Evolutionary conservation across 1,140 invertebrate genomes (phyloP), one percentile per base, ranked within the genome.

Genomic region (Drosophila quadrilineata): DNA sequence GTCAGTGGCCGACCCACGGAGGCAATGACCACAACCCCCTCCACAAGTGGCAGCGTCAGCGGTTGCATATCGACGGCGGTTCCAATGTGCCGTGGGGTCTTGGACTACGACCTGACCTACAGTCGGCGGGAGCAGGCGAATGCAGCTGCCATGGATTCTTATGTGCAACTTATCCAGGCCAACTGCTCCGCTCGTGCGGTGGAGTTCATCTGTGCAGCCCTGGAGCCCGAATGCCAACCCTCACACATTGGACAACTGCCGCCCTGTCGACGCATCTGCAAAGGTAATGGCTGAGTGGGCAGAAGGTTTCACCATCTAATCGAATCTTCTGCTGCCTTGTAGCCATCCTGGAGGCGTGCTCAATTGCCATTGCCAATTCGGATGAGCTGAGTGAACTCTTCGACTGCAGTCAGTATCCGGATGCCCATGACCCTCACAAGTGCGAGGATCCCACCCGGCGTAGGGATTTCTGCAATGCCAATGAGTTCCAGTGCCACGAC

Each of bases 141-240:
- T 17, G 31, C 67, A 0, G 66, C 26, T 3, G 36, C 77, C 1
- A 45, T 80, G 50, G 40, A 45, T 0, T 74, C 77, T 22, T 90
- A 89, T 28, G 52, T 88, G 41, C 90, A 90, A 40, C 73, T 94
- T n/a, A 90, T 93, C 12, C 87, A 90, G 21, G 92, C 92, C 6
- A 92, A 92, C 46, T 94, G 93, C 75, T 94, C 93, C 63, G 89
- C 91, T 1, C 89, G 93, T 5, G 90, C 92, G 0, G 89, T 90
- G 14, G 92, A 94, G 60, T 94, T 94, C 73, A 72, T 92, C 3
- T 94, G 93, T 70, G 91, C 92, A 2, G 87, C 93, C 16, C 84
- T 94, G 26, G 93, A 94, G 72, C 93, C 93, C 0, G 93, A 93
- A 45, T 94, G 93, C 79, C 91, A 90, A 28, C 92, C 93, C 1